Percentiles rank a stretch among this genome's conserved stretches.
These are phyloP conservation scores for Leptocoma aspasia DNA, from an alignment of 2,113 vertebrate genomes.

Conservation along the genomic window DNA sequence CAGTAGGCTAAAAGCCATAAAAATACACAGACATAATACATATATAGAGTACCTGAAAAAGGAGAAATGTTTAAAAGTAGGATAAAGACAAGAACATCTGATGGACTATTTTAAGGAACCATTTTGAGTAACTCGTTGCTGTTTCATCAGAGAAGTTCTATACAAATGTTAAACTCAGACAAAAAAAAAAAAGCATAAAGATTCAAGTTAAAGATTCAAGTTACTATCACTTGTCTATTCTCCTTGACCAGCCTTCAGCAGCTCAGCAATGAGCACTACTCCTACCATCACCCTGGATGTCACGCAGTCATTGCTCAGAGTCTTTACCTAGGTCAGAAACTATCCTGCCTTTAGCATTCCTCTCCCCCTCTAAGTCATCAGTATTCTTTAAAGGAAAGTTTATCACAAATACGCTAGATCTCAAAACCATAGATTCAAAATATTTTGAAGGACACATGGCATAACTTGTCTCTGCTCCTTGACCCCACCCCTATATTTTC, in stretches of 20 bases:
- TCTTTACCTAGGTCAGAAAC: background rate
- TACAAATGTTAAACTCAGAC: background rate
- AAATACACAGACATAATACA: background rate
- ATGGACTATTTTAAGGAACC: background rate
- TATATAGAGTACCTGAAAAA: background rate
- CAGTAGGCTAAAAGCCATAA: background rate
- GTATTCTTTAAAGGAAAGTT: constrained; percentile 18
- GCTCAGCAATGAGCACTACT: background rate
- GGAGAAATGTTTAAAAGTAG: background rate
- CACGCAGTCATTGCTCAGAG: background rate
- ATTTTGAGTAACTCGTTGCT: background rate
- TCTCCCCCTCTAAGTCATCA: background rate
- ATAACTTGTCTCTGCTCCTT: background rate
- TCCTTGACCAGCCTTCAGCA: background rate
- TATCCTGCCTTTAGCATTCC: background rate
- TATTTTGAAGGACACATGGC: background rate
- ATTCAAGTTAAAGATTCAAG: background rate
- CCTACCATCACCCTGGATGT: background rate
- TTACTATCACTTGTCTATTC: background rate
- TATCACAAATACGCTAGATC: background rate
- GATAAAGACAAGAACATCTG: background rate
- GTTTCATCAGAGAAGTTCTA: background rate
- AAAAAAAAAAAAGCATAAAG: background rate
- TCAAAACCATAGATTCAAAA: background rate
- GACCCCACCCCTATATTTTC: background rate